A percentile compares a stretch with the other conserved stretches of the same genome.
Conservation (phyloP, 2,888 invertebrate species). For the Drosophila kanekoi region DNA sequence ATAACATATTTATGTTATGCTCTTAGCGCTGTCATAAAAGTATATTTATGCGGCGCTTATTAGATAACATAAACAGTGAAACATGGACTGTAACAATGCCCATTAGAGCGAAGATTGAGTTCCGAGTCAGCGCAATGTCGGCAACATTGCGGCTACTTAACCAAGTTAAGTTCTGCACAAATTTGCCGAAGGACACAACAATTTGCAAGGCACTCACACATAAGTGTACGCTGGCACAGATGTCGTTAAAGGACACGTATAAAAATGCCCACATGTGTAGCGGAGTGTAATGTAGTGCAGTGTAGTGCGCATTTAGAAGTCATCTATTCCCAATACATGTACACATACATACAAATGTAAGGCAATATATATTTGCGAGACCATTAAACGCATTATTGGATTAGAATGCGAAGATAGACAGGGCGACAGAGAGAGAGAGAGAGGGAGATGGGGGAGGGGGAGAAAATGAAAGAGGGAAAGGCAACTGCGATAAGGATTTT, state of each 20-base stretch:
- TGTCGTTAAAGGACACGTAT: constrained; percentile 35
- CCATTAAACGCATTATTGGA: constrained; percentile 69
- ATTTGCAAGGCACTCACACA: constrained; percentile 31
- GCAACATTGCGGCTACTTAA: constrained; percentile 62
- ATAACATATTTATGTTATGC: constrained; percentile 49
- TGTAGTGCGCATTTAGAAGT: constrained; percentile 39
- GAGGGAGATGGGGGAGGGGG: background rate
- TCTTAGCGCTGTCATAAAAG: constrained; percentile 52
- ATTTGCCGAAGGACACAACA: constrained; percentile 56
- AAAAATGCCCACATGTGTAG: constrained; percentile 41
- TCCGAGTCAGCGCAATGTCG: constrained; percentile 23
- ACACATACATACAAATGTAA: constrained; percentile 15
- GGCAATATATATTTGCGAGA: constrained; percentile 75
- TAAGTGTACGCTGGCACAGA: background rate
- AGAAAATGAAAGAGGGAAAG: constrained; percentile 1
- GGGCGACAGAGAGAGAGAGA: too few species aligned
- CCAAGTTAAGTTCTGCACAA: constrained; percentile 65
- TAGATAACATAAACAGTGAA: constrained; percentile 63
- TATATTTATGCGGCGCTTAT: constrained; percentile 55
- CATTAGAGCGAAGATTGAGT: constrained; percentile 26
- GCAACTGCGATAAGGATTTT: constrained; percentile 45
- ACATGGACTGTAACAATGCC: constrained; percentile 37
- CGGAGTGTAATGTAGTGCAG: constrained; percentile 51
- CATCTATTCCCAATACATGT: constrained; percentile 29
- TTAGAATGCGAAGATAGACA: constrained; percentile 18